These are phyloP conservation scores for Ptychodera flava DNA, from an alignment of 35 echinoderm and acorn worm genomes.

Conservation along the genomic window DNA sequence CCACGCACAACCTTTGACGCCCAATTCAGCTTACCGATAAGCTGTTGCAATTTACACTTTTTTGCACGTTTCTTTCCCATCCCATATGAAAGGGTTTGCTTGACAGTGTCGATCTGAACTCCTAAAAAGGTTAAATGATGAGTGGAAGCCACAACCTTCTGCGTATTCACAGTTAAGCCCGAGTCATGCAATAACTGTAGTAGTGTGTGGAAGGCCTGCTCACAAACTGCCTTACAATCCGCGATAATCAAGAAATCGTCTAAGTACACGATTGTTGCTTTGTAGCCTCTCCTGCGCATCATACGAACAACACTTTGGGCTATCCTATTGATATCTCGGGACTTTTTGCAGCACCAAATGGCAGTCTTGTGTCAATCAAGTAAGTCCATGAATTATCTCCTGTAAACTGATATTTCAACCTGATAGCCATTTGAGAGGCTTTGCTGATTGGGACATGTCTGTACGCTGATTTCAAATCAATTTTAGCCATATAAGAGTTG, in stretches of 20 bases:
- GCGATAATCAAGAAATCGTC: background rate
- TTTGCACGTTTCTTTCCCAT: background rate
- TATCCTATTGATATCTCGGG: background rate
- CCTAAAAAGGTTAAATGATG: background rate
- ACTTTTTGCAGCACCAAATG: background rate
- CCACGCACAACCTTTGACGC: background rate
- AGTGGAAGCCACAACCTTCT: background rate
- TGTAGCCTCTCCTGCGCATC: background rate
- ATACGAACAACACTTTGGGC: background rate
- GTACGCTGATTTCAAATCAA: background rate
- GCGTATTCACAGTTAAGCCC: background rate
- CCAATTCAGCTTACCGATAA: background rate
- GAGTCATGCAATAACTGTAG: background rate
- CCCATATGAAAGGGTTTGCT: background rate
- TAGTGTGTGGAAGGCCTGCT: background rate
- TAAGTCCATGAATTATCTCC: background rate
- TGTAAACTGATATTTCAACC: background rate
- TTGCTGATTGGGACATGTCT: background rate
- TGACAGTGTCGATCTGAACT: background rate
- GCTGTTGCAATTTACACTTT: background rate
- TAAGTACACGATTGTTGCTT: background rate
- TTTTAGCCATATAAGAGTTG: background rate
- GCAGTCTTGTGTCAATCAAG: background rate
- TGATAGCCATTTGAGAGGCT: background rate
- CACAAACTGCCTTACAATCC: background rate